Percentiles rank a stretch among this genome's conserved stretches.
These are phyloP conservation scores for Sinosuthora webbiana DNA, from an alignment of 2,113 vertebrate genomes.

Conservation along the genomic window DNA sequence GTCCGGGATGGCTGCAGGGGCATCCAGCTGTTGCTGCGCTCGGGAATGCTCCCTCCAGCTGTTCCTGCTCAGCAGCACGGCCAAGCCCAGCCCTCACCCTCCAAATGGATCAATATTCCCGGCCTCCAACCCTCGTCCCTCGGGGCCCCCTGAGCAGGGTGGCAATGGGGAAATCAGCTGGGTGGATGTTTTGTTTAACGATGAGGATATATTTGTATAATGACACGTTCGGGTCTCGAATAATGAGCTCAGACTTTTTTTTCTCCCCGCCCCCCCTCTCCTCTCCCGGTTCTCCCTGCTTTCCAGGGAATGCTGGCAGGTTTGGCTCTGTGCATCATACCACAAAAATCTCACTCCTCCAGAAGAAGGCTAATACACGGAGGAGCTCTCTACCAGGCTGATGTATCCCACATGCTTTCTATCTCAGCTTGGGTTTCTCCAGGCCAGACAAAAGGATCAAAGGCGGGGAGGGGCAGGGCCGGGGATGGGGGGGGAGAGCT, in stretches of 20 bases:
- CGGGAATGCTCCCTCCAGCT: neutral
- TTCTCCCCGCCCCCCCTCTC: rapidly evolving
- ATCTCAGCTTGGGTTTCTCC: slow-evolving; percentile 18
- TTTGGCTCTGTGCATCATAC: slow-evolving; percentile 52
- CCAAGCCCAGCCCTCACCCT: neutral
- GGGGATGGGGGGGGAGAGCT: no score
- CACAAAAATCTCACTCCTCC: slow-evolving; percentile 65
- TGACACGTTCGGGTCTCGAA: neutral
- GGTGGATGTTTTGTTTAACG: neutral
- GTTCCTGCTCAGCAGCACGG: neutral
- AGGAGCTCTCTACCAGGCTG: slow-evolving; percentile 40
- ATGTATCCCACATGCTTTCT: slow-evolving; percentile 48
- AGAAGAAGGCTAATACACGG: slow-evolving; percentile 12
- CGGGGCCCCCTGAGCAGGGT: neutral
- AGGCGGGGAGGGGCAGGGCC: neutral
- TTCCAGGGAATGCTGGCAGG: slow-evolving; percentile 62
- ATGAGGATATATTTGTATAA: neutral
- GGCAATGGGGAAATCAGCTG: neutral
- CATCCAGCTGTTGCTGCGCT: slow-evolving; percentile 24
- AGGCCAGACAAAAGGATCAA: slow-evolving; percentile 31
- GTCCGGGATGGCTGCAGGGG: neutral
- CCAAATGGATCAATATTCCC: neutral
- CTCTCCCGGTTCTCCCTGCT: neutral
- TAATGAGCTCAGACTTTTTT: slow-evolving; percentile 33
- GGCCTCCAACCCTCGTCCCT: neutral